Evolutionary conservation across 2,797 vertebrate species (phyloP), one percentile per base, ranked within the genome.

Genomic region (Prunella strophiata): DNA sequence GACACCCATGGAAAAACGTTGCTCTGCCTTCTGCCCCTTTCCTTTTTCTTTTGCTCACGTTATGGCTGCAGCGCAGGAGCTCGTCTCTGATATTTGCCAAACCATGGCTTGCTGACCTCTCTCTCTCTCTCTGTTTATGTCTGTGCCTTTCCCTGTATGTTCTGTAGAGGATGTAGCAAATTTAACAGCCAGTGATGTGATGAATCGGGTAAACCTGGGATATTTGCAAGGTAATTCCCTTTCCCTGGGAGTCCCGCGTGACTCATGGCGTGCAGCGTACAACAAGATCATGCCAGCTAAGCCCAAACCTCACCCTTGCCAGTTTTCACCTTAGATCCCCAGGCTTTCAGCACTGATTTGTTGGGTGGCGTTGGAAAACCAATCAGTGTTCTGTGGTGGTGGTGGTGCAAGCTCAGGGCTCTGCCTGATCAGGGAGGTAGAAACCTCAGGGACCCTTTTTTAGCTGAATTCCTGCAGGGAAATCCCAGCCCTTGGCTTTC

Each of bases 131-230:
- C 97, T 97, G 91, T 98, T 96, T 98, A 97, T 98, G 96, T 98
- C 97, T 97, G 98, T 98, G 96, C 98, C 94, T 96, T 89, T 96
- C 97, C 96, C 91, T 97, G 97, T 98, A 97, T 98, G 98, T 98
- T 98, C 98, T 98, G 95, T 99, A 99, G 99, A 99, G 99, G 99
- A 99, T 98, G 99, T 99, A 99, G 99, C 99, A 99, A 99, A 99
- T 99, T 99, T 99, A 99, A 99, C 99, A 98, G 99, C 99, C 97
- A 99, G 99, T 98, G 99, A 99, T 99, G 99, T 99, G 98, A 99
- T 99, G 99, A 99, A 99, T 98, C 99, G 99, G 98, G 99, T 99
- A 99, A 99, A 99, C 99, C 99, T 99, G 98, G 99, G 99, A 99
- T 99, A 99, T 99, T 99, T 99, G 98, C 99, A 99, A 99, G 99